A percentile compares a stretch with the other conserved stretches of the same genome.
Conservation (phyloP, 2,113 vertebrate genomes). For the Poeciliopsis occidentalis region DNA sequence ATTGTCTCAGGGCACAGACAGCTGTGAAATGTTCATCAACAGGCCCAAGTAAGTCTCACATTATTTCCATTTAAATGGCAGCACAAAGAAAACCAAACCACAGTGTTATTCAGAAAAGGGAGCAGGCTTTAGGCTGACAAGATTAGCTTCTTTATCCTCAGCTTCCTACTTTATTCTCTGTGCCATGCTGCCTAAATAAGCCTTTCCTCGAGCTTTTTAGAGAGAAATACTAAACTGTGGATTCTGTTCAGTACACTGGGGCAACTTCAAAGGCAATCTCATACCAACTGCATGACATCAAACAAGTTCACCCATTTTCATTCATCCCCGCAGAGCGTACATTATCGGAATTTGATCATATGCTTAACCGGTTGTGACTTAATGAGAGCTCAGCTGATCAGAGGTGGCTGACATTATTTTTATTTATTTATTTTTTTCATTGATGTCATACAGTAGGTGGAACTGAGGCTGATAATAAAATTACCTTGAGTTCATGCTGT, state of each 20-base stretch:
- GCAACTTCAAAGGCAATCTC: slow-evolving; percentile 48
- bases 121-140: slow-evolving; percentile 72
- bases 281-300: slow-evolving; percentile 35
- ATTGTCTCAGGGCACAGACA: slow-evolving; percentile 66
- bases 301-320: slow-evolving; percentile 44
- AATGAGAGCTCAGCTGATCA: slow-evolving; percentile 27
- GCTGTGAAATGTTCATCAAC: slow-evolving; percentile 74
- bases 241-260: slow-evolving; percentile 51
- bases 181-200: slow-evolving; percentile 72
- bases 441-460: background rate
- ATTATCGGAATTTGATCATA: slow-evolving; percentile 28
- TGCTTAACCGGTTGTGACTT: slow-evolving; percentile 17
- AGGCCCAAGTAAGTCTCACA: slow-evolving; percentile 62
- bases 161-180: slow-evolving; percentile 68
- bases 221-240: slow-evolving; percentile 64
- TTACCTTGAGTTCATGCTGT: background rate
- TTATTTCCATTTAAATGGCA: slow-evolving; percentile 74
- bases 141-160: slow-evolving; percentile 76
- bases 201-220: slow-evolving; percentile 61
- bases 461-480: background rate
- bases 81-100: slow-evolving; percentile 70
- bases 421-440: background rate
- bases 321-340: slow-evolving; percentile 19
- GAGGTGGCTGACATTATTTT: slow-evolving; percentile 3
- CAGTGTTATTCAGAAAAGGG: slow-evolving; percentile 63